These are phyloP conservation scores for Drosophila bipectinata DNA, from an alignment of 1,140 invertebrate species.

Conservation along the genomic window DNA sequence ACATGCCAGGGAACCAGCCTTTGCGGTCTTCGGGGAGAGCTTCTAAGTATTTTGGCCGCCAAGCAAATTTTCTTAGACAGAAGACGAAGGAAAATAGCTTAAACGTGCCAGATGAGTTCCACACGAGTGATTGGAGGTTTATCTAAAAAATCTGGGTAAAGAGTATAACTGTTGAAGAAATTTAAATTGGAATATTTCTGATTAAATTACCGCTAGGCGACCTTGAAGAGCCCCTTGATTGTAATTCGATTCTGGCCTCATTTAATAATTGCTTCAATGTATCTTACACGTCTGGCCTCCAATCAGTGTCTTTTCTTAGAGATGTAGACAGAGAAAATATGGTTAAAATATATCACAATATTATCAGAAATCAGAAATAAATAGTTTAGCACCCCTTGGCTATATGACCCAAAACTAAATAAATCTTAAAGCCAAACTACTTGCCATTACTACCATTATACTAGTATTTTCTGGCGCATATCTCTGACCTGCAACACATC, in stretches of 20 bases:
- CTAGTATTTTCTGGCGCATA: conserved; percentile 1
- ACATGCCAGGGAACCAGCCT: conserved; percentile 21
- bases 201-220: conserved; percentile 24
- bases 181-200: conserved; percentile 6
- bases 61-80: conserved; percentile 9
- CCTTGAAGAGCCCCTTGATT: conserved; percentile 31
- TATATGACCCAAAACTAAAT: background rate
- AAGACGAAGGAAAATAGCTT: conserved; percentile 5
- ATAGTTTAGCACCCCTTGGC: background rate
- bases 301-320: conserved; percentile 22
- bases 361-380: background rate
- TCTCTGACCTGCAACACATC: conserved; percentile 18
- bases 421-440: background rate
- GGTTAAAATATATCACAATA: background rate
- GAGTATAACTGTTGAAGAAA: conserved; percentile 9
- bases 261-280: conserved; percentile 38
- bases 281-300: conserved; percentile 14
- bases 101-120: conserved; percentile 27
- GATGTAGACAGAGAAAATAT: background rate
- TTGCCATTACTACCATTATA: no score
- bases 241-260: conserved; percentile 45
- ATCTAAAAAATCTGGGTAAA: conserved; percentile 14
- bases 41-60: conserved; percentile 12
- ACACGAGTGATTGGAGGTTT: conserved; percentile 32
- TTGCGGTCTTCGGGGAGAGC: conserved; percentile 15